Evolutionary conservation across 1,140 invertebrate genomes (phyloP).

Genomic region (Orchesella cincta): DNA sequence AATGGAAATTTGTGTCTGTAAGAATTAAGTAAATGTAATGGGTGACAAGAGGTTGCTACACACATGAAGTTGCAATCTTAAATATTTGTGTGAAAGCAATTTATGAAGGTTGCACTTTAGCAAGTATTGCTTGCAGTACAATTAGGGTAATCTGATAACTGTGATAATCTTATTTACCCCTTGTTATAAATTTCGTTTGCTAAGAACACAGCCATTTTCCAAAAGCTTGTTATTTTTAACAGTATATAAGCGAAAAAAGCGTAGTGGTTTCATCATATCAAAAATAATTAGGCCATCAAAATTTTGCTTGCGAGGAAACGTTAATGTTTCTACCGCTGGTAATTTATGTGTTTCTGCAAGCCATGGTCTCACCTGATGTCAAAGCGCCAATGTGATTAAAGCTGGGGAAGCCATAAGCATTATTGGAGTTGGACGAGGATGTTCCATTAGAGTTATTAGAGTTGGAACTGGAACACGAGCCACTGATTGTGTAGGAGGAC

Average conservation of each 20-base stretch:
- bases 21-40: no score
- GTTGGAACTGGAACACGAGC: conserved; percentile 28
- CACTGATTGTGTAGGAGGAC: conserved; percentile 39
- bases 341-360: background rate
- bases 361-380: conserved; percentile 28
- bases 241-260: no score
- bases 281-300: background rate
- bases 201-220: no score
- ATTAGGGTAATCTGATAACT: background rate
- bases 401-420: conserved; percentile 36
- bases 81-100: background rate
- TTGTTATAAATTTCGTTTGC: no score
- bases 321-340: background rate
- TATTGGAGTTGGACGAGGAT: conserved; percentile 26
- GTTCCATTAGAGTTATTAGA: conserved; percentile 22
- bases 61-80: background rate
- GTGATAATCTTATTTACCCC: no score
- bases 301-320: background rate
- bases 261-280: background rate
- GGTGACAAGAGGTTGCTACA: no score
- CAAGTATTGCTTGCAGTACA: background rate
- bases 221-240: background rate
- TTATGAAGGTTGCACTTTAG: background rate
- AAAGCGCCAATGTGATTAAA: conserved; percentile 34
- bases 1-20: background rate